Percentiles rank a stretch among this genome's conserved stretches.
Evolutionary conservation across 2,113 vertebrate species (phyloP).

Genomic region (Anarhynchus alexandrinus): DNA sequence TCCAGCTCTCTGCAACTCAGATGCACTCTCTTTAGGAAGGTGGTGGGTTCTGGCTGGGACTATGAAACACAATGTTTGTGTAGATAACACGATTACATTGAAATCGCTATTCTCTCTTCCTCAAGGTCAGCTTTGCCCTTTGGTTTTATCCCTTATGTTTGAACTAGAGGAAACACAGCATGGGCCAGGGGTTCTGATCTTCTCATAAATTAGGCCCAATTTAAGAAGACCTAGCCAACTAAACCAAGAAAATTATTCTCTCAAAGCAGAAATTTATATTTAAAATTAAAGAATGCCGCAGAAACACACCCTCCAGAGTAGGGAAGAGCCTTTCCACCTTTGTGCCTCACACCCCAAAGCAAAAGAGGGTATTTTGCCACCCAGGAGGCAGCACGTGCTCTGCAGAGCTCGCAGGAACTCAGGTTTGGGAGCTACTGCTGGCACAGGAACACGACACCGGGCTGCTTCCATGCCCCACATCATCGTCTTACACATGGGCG

Average conservation of each 20-base stretch:
- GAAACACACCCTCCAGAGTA: not conserved
- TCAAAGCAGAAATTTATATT: not conserved
- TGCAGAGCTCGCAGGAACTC: not conserved
- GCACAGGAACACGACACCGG: rapidly evolving
- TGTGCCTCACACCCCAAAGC: not conserved
- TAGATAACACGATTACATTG: not conserved
- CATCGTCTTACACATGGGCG: rapidly evolving
- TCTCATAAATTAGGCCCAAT: not conserved
- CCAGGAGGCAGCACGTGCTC: rapidly evolving
- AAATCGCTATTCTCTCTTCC: not conserved
- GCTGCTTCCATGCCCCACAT: not conserved
- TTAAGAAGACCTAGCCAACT: not conserved
- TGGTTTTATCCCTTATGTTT: not conserved
- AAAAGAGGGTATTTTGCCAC: not conserved
- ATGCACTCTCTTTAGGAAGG: not conserved
- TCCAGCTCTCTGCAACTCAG: not conserved
- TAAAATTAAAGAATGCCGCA: not conserved
- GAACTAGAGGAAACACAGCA: not conserved
- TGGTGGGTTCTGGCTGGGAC: not conserved
- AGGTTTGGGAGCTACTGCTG: not conserved
- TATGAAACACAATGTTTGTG: not conserved
- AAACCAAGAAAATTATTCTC: not conserved
- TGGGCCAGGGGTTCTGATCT: not conserved
- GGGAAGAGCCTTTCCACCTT: not conserved
- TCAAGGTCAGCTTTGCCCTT: not conserved